Conservation (phyloP, 1,140 invertebrate species). For the Sycobia sp. region DNA sequence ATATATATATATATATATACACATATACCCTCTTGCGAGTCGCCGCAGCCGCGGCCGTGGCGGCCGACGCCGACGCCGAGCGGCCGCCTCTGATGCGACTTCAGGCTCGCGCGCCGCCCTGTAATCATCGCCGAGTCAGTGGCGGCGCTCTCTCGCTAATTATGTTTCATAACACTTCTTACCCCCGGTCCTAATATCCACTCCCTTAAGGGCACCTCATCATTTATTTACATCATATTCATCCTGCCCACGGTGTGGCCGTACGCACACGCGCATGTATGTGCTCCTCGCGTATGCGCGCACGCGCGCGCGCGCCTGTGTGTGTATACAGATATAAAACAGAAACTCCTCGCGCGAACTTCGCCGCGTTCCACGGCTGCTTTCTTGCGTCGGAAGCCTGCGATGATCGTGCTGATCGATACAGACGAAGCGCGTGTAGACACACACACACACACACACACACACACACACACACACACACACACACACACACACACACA, state of each 20-base stretch:
- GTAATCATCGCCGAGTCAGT: conserved; percentile 59
- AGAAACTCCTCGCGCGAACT: too few relatives aligned
- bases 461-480: too few relatives aligned
- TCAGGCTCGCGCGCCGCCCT: conserved; percentile 55
- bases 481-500: too few relatives aligned
- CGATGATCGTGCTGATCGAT: neutral
- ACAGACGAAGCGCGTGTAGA: too few relatives aligned
- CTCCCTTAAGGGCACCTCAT: conserved; percentile 55
- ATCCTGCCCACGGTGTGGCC: conserved; percentile 40
- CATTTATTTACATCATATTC: conserved; percentile 60
- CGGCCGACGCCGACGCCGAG: conserved; percentile 48
- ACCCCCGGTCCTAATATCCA: conserved; percentile 50
- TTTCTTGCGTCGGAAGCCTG: neutral
- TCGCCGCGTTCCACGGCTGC: neutral
- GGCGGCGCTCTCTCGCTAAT: conserved; percentile 54
- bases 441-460: too few relatives aligned
- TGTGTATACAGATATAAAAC: too few relatives aligned
- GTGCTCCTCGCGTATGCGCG: neutral
- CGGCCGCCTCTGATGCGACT: conserved; percentile 57
- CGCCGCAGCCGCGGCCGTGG: conserved; percentile 21
- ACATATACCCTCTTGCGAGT: too few relatives aligned
- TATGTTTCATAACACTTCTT: conserved; percentile 61
- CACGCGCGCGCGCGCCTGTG: too few relatives aligned
- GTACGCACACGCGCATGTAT: neutral
- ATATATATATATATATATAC: too few relatives aligned